Evolutionary conservation across 2,113 vertebrate genomes (phyloP).

Genomic region (Panthera uncia): DNA sequence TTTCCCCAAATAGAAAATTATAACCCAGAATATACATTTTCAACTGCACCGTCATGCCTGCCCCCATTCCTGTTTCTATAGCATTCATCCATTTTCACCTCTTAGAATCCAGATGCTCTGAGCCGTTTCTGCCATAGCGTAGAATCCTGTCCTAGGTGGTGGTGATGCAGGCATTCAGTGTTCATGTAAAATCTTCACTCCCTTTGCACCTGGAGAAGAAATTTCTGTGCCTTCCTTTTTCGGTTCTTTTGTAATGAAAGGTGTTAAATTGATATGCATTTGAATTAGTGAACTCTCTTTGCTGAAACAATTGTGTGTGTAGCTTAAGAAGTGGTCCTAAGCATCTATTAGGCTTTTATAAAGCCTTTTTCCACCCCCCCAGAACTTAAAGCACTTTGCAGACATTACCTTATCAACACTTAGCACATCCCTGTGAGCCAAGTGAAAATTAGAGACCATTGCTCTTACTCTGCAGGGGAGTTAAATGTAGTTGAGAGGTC

Average conservation of each 20-base stretch:
- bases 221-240: not conserved
- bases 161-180: not conserved
- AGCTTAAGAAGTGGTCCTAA: not conserved
- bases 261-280: not conserved
- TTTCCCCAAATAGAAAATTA: not conserved
- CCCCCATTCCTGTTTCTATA: not conserved
- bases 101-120: not conserved
- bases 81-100: not conserved
- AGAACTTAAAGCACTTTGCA: not conserved
- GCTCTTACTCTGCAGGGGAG: not conserved
- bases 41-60: accelerated
- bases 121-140: accelerated
- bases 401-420: not conserved
- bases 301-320: not conserved
- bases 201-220: too few species aligned
- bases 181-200: not conserved
- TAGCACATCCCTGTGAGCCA: not conserved
- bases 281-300: slow-evolving; percentile 20
- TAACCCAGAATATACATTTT: not conserved
- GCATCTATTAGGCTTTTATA: not conserved
- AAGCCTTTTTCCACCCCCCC: not conserved
- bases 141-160: not conserved
- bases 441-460: not conserved
- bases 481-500: not conserved
- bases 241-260: not conserved